These are phyloP conservation scores for Halictus quadricinctus DNA, from an alignment of 2,888 invertebrate genomes.

Conservation along the genomic window DNA sequence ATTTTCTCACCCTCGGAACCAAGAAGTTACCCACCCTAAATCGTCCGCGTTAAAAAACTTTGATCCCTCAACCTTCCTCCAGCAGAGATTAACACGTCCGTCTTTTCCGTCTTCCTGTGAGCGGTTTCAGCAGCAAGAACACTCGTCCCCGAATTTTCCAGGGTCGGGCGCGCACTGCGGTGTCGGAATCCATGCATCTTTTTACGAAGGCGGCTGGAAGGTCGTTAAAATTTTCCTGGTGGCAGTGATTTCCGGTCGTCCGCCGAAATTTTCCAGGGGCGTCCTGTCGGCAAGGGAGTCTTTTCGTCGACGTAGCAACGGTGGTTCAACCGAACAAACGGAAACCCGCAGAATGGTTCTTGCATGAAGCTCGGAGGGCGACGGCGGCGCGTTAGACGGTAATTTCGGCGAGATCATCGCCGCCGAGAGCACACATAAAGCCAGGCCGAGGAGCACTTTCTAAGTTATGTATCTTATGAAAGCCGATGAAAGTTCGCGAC, in stretches of 20 bases:
- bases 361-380: constrained; percentile 24
- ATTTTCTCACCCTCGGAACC: neutral
- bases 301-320: neutral
- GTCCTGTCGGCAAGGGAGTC: neutral
- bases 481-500: constrained; percentile 63
- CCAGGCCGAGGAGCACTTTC: constrained; percentile 37
- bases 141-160: neutral
- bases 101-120: neutral
- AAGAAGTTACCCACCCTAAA: neutral
- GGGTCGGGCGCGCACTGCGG: neutral
- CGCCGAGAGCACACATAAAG: constrained; percentile 38
- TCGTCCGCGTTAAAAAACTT: neutral
- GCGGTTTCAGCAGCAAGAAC: neutral
- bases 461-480: constrained; percentile 69
- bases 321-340: constrained; percentile 35
- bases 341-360: constrained; percentile 29
- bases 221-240: neutral
- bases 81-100: neutral
- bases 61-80: neutral
- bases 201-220: neutral
- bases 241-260: neutral
- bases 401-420: constrained; percentile 50
- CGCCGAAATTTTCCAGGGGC: neutral
- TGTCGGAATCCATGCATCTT: neutral
- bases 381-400: constrained; percentile 24